Conservation (phyloP, 92 coral and sea anemone species). For the Metridium senile region DNA sequence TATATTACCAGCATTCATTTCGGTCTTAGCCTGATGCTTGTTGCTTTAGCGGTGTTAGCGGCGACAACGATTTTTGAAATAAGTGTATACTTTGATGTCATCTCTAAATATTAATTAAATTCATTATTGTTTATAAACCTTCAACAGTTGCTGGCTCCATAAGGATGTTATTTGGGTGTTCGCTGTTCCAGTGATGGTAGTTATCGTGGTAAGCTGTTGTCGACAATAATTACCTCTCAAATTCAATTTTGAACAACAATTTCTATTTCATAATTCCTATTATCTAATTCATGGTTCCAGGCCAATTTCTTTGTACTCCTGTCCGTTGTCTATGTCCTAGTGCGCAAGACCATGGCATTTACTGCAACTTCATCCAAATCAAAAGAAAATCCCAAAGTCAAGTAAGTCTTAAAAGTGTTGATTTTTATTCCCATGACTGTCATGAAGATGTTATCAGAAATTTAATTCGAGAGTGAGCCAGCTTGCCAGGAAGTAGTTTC, state of each 20-base stretch:
- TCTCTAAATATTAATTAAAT: too few relatives aligned
- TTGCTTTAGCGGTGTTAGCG: too few relatives aligned
- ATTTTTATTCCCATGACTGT: too few relatives aligned
- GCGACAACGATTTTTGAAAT: too few relatives aligned
- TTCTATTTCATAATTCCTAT: not conserved
- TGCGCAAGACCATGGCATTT: slow-evolving; percentile 74
- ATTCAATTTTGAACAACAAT: too few relatives aligned
- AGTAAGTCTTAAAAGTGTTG: slow-evolving; percentile 12
- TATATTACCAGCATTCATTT: too few relatives aligned
- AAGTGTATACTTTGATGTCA: too few relatives aligned
- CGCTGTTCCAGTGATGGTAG: slow-evolving; percentile 77
- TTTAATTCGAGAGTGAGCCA: too few relatives aligned
- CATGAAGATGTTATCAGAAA: too few relatives aligned
- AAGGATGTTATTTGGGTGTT: slow-evolving; percentile 78
- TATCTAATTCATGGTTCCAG: slow-evolving; percentile 23
- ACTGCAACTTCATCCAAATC: slow-evolving; percentile 20
- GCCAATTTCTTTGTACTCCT: slow-evolving; percentile 71
- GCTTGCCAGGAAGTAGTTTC: too few relatives aligned
- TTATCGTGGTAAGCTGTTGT: slow-evolving; percentile 71
- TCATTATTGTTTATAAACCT: too few relatives aligned
- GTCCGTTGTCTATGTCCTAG: slow-evolving; percentile 72
- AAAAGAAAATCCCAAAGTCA: slow-evolving; percentile 56
- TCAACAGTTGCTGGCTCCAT: slow-evolving; percentile 72
- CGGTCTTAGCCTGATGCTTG: too few relatives aligned
- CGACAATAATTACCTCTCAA: not conserved